Evolutionary conservation across 2,797 vertebrate species (phyloP).

Genomic region (Hemibagrus guttatus): DNA sequence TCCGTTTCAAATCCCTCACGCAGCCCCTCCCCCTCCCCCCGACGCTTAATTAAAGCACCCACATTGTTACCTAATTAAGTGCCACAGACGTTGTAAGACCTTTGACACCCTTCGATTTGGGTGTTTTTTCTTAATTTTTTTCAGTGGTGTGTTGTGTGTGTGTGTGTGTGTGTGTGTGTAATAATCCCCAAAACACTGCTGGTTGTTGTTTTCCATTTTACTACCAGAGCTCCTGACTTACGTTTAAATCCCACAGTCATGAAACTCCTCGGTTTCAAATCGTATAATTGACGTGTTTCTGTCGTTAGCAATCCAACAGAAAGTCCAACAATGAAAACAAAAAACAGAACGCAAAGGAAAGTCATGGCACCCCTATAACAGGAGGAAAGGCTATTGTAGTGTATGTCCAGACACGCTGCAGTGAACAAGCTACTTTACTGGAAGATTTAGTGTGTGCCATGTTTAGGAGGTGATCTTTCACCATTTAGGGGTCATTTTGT

Average conservation of each 20-base stretch:
- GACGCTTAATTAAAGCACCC: conserved; percentile 45
- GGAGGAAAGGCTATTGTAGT: no score
- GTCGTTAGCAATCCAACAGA: not conserved
- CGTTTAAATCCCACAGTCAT: not conserved
- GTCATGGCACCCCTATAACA: not conserved
- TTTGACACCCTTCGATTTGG: conserved; percentile 20
- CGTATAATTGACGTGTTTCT: no score
- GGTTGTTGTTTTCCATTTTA: not conserved
- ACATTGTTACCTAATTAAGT: conserved; percentile 50
- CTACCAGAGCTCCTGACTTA: not conserved
- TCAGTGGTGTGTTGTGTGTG: not conserved
- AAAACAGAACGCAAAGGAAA: not conserved
- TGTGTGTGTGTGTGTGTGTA: not conserved
- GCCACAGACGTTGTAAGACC: conserved; percentile 30
- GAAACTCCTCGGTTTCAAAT: not conserved
- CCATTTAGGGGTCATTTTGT: not conserved
- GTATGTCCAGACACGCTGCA: not conserved
- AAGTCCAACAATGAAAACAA: not conserved
- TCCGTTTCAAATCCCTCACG: conserved; percentile 26
- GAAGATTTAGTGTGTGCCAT: not conserved
- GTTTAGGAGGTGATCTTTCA: not conserved
- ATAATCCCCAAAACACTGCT: not conserved
- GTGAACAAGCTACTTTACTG: not conserved
- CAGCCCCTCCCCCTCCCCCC: conserved; percentile 27
- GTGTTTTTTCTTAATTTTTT: not conserved